Conservation (phyloP, 1,140 invertebrate species). For the Diploscapter pachys region DNA sequence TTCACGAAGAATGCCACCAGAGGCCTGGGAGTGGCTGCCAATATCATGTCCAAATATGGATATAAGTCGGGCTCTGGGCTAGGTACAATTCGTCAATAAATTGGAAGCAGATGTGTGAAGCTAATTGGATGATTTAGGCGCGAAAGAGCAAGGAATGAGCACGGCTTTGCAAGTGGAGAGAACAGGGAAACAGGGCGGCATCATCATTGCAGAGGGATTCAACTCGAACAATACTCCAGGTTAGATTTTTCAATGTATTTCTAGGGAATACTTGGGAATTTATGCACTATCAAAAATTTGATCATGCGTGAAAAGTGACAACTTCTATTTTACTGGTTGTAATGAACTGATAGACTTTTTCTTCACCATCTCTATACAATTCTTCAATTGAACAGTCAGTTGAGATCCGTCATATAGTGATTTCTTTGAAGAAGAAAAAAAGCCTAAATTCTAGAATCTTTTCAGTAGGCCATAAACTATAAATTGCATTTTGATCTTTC, state of each 20-base stretch:
- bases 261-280: too few relatives aligned
- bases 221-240: conserved; percentile 6
- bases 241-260: too few relatives aligned
- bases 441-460: conserved; percentile 1
- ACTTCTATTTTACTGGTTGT: too few relatives aligned
- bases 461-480: not conserved
- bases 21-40: conserved; percentile 59
- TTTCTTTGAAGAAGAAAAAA: not conserved
- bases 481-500: conserved; percentile 24
- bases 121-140: conserved; percentile 1
- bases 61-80: conserved; percentile 95
- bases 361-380: too few relatives aligned
- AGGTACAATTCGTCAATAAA: conserved; percentile 69
- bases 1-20: conserved; percentile 31
- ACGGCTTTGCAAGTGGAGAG: conserved; percentile 90
- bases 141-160: conserved; percentile 89
- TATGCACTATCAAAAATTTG: too few relatives aligned
- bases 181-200: conserved; percentile 69
- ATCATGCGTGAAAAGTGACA: too few relatives aligned
- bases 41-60: conserved; percentile 97
- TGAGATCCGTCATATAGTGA: too few relatives aligned
- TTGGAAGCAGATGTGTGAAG: not conserved
- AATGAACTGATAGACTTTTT: too few relatives aligned
- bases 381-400: too few relatives aligned
- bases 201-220: conserved; percentile 18